Evolutionary conservation across 2,113 vertebrate genomes (phyloP).

Genomic region (Plectropomus leopardus): DNA sequence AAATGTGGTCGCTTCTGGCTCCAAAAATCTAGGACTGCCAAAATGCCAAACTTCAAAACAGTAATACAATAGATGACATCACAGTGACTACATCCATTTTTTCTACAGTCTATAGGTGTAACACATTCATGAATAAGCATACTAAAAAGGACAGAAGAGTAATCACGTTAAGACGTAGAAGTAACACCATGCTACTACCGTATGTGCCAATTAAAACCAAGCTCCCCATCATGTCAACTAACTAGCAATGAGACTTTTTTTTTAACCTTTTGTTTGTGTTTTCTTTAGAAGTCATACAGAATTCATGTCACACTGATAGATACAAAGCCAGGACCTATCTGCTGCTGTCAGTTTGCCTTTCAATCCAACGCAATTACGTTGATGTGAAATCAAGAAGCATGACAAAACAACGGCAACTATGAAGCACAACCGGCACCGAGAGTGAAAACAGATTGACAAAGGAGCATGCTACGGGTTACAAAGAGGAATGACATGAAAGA

Average conservation of each 20-base stretch:
- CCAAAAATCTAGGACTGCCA: too few species aligned
- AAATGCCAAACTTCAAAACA: too few species aligned
- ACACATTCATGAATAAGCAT: not conserved
- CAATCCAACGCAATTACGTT: not conserved
- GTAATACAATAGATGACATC: too few species aligned
- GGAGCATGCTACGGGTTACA: not conserved
- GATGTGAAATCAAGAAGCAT: not conserved
- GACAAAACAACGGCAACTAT: not conserved
- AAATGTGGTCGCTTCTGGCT: too few species aligned
- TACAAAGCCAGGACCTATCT: not conserved
- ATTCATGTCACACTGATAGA: not conserved
- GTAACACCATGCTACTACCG: not conserved
- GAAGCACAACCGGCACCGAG: not conserved
- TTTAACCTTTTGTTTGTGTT: not conserved
- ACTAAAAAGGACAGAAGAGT: not conserved
- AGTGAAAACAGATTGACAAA: not conserved
- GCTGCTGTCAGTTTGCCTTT: not conserved
- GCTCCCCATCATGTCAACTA: not conserved
- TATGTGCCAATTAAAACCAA: not conserved
- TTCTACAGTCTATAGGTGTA: too few species aligned
- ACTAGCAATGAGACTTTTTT: not conserved
- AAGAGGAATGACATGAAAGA: slow-evolving; percentile 20
- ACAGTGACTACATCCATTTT: too few species aligned
- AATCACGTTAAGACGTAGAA: not conserved
- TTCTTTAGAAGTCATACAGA: not conserved